Evolutionary conservation across 2,888 invertebrate genomes (phyloP).

Genomic region (Strigamia maritima): DNA sequence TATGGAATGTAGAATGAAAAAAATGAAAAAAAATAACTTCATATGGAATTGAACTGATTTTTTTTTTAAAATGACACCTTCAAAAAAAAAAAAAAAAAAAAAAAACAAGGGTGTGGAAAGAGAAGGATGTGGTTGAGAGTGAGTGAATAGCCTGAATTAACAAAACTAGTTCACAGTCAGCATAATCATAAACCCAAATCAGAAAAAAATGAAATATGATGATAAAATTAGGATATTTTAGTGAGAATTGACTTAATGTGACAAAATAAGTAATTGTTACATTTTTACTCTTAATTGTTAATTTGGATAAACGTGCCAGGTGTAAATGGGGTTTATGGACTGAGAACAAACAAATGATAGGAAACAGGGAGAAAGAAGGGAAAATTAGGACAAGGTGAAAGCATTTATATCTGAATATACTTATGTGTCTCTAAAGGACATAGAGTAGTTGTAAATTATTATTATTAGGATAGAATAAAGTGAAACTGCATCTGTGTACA

Average conservation of each 20-base stretch:
- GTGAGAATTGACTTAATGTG: too few species aligned
- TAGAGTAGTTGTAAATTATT: background rate
- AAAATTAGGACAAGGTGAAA: background rate
- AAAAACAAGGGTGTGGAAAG: background rate
- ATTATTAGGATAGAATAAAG: background rate
- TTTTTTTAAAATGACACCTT: background rate
- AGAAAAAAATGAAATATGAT: too few species aligned
- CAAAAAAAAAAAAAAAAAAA: background rate
- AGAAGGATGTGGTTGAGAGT: too few species aligned
- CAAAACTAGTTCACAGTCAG: too few species aligned
- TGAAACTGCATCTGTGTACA: background rate
- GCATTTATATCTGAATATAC: background rate
- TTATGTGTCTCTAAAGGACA: background rate
- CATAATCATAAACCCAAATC: too few species aligned
- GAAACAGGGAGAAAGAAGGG: background rate
- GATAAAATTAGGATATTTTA: too few species aligned
- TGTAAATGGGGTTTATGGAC: background rate
- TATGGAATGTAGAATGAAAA: background rate
- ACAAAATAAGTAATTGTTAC: too few species aligned
- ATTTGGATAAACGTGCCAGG: background rate
- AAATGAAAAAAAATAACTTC: background rate
- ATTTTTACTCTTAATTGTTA: too few species aligned
- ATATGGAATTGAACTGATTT: background rate
- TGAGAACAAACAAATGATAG: background rate
- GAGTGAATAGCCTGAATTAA: background rate